Conservation (phyloP, 2,113 vertebrate genomes). For the Pionites leucogaster region DNA sequence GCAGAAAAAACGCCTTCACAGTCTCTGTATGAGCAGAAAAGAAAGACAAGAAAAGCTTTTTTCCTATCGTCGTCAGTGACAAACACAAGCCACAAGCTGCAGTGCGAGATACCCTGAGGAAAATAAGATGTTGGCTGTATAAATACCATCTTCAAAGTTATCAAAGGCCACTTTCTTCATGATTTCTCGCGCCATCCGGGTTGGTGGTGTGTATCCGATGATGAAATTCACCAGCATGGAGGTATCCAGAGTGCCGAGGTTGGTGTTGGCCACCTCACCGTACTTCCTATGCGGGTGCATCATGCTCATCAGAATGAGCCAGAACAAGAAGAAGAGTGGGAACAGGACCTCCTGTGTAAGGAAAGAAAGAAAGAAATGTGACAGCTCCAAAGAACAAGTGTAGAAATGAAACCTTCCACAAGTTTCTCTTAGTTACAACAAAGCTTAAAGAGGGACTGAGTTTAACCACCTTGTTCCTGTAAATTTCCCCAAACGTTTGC, state of each 20-base stretch:
- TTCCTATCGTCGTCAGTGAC: rapidly evolving
- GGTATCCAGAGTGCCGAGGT: constrained; percentile 67
- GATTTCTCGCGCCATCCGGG: constrained; percentile 42
- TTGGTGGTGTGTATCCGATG: constrained; percentile 73
- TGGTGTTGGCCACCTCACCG: constrained; percentile 47
- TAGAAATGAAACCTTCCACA: not conserved
- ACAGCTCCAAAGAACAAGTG: not conserved
- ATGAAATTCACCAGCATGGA: constrained; percentile 55
- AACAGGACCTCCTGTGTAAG: constrained; percentile 75
- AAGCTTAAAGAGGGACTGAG: not conserved
- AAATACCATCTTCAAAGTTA: constrained; percentile 73
- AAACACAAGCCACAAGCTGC: not conserved
- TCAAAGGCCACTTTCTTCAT: constrained; percentile 75
- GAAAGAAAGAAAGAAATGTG: not conserved
- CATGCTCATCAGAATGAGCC: constrained; percentile 80
- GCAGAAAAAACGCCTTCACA: not conserved
- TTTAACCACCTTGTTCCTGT: not conserved
- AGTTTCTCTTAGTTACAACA: rapidly evolving
- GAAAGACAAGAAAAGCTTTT: not conserved
- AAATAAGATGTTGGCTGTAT: not conserved
- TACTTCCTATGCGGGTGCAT: constrained; percentile 78
- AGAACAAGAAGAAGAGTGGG: constrained; percentile 79
- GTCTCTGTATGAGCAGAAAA: not conserved
- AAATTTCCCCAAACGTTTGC: not conserved
- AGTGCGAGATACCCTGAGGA: rapidly evolving